A percentile compares a stretch with the other conserved stretches of the same genome.
Conservation (phyloP, 2,113 vertebrate species). For the Coregonus clupeaformis region DNA sequence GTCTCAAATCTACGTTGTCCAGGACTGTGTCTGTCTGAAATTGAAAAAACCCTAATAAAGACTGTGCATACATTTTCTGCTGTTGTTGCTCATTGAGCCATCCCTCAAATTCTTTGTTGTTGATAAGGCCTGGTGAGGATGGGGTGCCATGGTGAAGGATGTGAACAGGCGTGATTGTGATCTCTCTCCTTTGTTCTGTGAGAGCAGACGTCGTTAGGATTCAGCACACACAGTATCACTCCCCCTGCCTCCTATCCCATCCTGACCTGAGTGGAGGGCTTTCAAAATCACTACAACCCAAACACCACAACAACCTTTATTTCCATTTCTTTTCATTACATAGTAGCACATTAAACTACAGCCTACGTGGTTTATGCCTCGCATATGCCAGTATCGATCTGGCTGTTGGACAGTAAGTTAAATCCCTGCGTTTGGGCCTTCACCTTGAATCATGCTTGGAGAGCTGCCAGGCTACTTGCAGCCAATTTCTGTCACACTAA, state of each 20-base stretch:
- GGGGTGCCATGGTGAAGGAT: conserved; percentile 35
- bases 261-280: background rate
- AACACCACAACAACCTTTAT: conserved; percentile 10
- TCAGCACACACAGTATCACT: conserved; percentile 8
- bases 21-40: background rate
- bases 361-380: conserved; percentile 35
- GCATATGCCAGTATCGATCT: conserved; percentile 61
- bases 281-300: background rate
- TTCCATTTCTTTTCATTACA: conserved; percentile 48
- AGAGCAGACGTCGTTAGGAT: conserved; percentile 19
- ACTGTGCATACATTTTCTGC: background rate
- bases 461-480: conserved; percentile 64
- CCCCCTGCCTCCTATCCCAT: background rate
- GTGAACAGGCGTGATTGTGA: conserved; percentile 34
- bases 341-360: conserved; percentile 52
- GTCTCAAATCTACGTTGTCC: conserved; percentile 23
- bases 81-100: conserved; percentile 25
- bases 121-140: conserved; percentile 36
- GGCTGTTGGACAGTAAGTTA: conserved; percentile 52
- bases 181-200: conserved; percentile 42
- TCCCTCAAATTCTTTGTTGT: conserved; percentile 24
- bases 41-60: background rate
- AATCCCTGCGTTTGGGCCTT: conserved; percentile 53
- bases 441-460: conserved; percentile 75
- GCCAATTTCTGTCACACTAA: conserved; percentile 70